Percentiles rank a stretch among this genome's conserved stretches.
These are phyloP conservation scores for Gadus chalcogrammus DNA, from an alignment of 2,113 vertebrate genomes.

Conservation along the genomic window DNA sequence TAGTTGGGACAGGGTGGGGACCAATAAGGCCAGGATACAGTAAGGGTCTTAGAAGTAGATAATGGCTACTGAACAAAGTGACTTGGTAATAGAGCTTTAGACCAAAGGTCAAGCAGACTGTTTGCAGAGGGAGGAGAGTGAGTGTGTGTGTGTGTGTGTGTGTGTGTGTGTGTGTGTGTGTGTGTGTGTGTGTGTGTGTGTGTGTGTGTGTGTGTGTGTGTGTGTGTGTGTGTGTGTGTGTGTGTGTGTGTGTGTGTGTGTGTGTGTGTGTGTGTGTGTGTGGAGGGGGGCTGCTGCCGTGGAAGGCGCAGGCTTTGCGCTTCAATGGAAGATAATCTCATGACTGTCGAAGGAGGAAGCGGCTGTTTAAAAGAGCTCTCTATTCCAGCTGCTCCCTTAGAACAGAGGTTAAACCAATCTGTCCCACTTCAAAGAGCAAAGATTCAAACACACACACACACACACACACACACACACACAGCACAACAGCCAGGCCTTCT, in stretches of 20 bases:
- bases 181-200: background rate
- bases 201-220: background rate
- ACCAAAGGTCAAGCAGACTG: slow-evolving; percentile 59
- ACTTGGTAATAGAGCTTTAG: slow-evolving; percentile 52
- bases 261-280: no score
- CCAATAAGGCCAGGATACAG: slow-evolving; percentile 11
- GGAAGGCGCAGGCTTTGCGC: slow-evolving; percentile 58
- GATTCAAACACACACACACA: slow-evolving; percentile 19
- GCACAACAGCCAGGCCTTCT: slow-evolving; percentile 37
- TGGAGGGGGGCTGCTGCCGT: slow-evolving; percentile 33
- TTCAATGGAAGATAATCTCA: slow-evolving; percentile 70
- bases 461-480: slow-evolving; percentile 22
- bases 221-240: no score
- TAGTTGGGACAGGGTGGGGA: background rate
- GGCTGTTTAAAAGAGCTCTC: slow-evolving; percentile 64
- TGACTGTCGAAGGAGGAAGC: slow-evolving; percentile 67
- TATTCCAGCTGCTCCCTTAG: slow-evolving; percentile 68
- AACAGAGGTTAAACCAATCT: slow-evolving; percentile 71
- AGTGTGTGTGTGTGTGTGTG: background rate
- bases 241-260: no score
- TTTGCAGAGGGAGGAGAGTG: slow-evolving; percentile 42
- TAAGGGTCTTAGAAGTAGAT: slow-evolving; percentile 30
- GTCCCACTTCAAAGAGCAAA: slow-evolving; percentile 67
- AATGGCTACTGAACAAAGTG: slow-evolving; percentile 36
- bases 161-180: background rate